phyloP scores from a whole-genome alignment of 2,113 vertebrate species.

The Rissa tridactyla region DNA sequence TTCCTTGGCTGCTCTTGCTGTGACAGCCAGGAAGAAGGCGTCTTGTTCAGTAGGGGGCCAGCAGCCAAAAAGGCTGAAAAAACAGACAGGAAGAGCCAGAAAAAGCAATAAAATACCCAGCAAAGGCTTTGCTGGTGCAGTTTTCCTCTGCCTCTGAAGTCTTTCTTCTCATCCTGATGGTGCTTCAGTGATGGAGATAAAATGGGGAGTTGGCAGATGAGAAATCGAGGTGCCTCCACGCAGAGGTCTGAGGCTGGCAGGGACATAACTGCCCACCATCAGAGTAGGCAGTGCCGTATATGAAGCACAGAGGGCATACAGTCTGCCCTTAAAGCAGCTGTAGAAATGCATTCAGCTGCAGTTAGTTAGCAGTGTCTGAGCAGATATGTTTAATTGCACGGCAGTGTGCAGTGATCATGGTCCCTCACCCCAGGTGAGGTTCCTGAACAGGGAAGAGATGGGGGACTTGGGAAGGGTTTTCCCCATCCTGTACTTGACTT shows the following conservation, averaged over 20 bases:
- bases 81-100: neutral
- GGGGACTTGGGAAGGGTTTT: neutral
- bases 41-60: neutral
- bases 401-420: fast-evolving
- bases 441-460: neutral
- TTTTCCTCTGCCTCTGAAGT: neutral
- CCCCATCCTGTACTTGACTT: neutral
- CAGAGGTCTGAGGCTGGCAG: neutral
- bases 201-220: fast-evolving
- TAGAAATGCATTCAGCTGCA: neutral
- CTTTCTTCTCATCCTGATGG: neutral
- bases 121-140: neutral
- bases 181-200: neutral
- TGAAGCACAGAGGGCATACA: neutral
- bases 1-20: neutral
- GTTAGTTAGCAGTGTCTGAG: neutral
- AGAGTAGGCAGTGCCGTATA: neutral
- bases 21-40: neutral
- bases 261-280: fast-evolving
- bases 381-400: fast-evolving
- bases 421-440: neutral
- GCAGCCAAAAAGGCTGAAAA: neutral
- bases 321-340: neutral
- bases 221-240: neutral
- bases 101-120: neutral